Conservation (phyloP, 2,113 vertebrate species). For the Chamaea fasciata region DNA sequence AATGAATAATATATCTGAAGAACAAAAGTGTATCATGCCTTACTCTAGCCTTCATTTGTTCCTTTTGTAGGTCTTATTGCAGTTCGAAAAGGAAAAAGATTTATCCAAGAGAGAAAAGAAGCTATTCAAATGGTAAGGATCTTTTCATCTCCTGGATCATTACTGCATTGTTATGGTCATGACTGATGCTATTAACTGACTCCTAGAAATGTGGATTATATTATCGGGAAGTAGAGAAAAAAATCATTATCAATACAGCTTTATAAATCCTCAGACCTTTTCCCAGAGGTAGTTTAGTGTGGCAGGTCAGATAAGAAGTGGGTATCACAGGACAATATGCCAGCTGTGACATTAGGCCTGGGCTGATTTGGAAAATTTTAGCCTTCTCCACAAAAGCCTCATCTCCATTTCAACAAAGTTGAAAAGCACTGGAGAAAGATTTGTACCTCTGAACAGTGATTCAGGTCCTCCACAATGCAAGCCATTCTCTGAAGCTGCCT, state of each 20-base stretch:
- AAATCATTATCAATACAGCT: not conserved
- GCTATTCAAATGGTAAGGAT: not conserved
- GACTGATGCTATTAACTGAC: not conserved
- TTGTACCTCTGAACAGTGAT: not conserved
- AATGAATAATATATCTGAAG: not conserved
- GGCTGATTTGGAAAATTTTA: not conserved
- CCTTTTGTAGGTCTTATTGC: not conserved
- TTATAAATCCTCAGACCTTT: not conserved
- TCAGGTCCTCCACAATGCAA: rapidly evolving
- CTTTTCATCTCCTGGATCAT: not conserved
- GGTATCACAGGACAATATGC: not conserved
- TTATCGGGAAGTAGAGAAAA: not conserved
- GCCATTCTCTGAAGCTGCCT: not conserved
- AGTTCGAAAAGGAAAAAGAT: not conserved
- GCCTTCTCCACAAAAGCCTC: not conserved
- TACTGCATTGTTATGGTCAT: not conserved
- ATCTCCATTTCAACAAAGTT: not conserved
- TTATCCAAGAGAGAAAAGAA: not conserved
- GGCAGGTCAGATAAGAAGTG: not conserved
- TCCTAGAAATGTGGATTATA: not conserved
- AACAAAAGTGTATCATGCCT: not conserved
- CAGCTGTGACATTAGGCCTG: not conserved
- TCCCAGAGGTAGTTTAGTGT: not conserved
- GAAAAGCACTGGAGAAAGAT: not conserved
- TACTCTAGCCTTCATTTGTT: not conserved